A percentile compares a stretch with the other conserved stretches of the same genome.
Conservation (phyloP, 2,888 invertebrate species). For the Monoplex corrugatus region DNA sequence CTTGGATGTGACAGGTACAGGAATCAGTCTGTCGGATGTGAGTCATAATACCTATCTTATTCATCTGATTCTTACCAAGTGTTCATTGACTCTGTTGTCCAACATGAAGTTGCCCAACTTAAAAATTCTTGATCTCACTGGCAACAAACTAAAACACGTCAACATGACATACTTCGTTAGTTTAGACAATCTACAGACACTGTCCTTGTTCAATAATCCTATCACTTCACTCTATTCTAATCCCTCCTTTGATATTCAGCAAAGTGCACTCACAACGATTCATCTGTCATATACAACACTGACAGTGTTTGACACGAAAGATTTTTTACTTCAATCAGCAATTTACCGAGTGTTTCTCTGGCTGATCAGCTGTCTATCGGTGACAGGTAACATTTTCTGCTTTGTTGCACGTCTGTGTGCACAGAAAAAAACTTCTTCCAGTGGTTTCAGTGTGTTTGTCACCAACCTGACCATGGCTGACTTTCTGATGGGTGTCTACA, state of each 20-base stretch:
- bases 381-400: constrained; percentile 1
- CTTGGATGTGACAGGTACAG: not conserved
- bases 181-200: not conserved
- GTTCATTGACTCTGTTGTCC: not conserved
- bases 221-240: not conserved
- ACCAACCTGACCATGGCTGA: constrained; percentile 10
- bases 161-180: not conserved
- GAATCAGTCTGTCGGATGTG: not conserved
- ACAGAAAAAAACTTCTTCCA: not conserved
- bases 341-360: constrained; percentile 12
- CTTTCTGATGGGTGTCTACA: not conserved
- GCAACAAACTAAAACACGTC: not conserved
- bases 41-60: not conserved
- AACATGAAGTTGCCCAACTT: not conserved
- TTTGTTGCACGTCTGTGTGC: not conserved
- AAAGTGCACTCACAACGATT: not conserved
- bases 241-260: not conserved
- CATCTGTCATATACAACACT: not conserved
- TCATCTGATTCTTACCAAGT: not conserved
- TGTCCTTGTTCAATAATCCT: not conserved
- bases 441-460: constrained; percentile 12
- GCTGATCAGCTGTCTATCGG: not conserved
- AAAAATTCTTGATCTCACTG: not conserved
- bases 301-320: not conserved
- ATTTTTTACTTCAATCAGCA: not conserved